Conservation (phyloP, 2,888 invertebrate genomes). For the Imbricaverruca yamaguchii region DNA sequence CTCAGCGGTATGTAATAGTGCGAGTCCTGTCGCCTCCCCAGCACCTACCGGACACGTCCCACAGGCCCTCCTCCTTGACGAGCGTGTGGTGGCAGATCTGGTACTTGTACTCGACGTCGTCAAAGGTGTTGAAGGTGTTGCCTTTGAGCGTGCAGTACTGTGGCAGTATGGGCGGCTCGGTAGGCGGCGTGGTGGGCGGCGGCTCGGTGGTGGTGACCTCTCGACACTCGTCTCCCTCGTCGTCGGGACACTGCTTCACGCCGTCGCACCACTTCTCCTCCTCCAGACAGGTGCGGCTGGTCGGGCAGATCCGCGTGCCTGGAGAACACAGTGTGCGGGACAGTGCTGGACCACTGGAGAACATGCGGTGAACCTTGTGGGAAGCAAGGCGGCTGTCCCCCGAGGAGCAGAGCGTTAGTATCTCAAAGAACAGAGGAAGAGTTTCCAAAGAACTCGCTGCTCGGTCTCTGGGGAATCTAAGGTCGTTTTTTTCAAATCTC, state of each 20-base stretch:
- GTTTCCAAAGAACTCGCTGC: no score
- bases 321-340: not conserved
- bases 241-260: conserved; percentile 70
- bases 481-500: no score
- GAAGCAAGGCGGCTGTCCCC: no score
- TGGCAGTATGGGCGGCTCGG: conserved; percentile 9
- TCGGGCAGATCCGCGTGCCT: conserved; percentile 60
- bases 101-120: conserved; percentile 66
- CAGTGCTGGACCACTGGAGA: not conserved
- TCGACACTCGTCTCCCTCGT: conserved; percentile 51
- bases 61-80: conserved; percentile 60
- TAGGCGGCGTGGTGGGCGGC: conserved; percentile 20
- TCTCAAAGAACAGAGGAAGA: no score
- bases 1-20: no score
- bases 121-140: conserved; percentile 69
- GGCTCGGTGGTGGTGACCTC: conserved; percentile 46
- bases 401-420: no score
- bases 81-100: conserved; percentile 73
- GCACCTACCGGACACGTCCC: conserved; percentile 52
- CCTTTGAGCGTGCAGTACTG: conserved; percentile 63
- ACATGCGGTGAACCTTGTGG: no score
- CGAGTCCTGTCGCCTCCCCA: no score
- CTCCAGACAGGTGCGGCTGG: conserved; percentile 63
- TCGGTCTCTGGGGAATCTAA: no score
- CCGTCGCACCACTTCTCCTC: conserved; percentile 71